These are phyloP conservation scores for Drosophila kohkoa DNA, from an alignment of 1,140 invertebrate species.

Conservation along the genomic window DNA sequence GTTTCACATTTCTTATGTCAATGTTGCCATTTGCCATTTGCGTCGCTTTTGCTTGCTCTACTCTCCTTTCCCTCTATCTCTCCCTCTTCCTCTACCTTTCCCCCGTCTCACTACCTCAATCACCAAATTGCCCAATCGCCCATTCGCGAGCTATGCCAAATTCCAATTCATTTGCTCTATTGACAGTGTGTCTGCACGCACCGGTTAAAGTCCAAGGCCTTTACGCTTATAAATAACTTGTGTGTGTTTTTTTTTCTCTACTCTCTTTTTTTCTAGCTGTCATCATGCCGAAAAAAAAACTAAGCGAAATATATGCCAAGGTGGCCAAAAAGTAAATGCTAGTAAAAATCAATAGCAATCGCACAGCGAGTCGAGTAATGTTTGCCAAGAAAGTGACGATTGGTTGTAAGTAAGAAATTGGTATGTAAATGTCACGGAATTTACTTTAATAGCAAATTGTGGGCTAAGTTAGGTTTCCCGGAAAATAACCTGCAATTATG, in stretches of 20 bases:
- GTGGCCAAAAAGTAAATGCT: constrained; percentile 50
- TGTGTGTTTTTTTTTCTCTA: constrained; percentile 50
- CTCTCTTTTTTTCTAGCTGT: constrained; percentile 16
- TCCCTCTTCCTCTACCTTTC: too few species aligned
- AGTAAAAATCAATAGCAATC: constrained; percentile 65
- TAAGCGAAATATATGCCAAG: constrained; percentile 58
- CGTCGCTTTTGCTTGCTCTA: constrained; percentile 11
- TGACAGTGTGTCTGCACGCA: constrained; percentile 76
- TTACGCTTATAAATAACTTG: constrained; percentile 63
- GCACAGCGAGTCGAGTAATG: constrained; percentile 23
- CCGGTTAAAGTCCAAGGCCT: constrained; percentile 60
- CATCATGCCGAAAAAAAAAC: constrained; percentile 39
- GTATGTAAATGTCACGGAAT: constrained; percentile 44
- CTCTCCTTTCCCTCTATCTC: constrained; percentile 3
- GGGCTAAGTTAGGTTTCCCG: not conserved
- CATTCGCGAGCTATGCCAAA: constrained; percentile 2
- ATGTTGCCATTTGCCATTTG: constrained; percentile 26
- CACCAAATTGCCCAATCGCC: not conserved
- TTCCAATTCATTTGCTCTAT: constrained; percentile 70
- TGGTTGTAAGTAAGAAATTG: constrained; percentile 21
- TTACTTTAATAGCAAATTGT: constrained; percentile 12
- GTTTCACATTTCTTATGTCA: constrained; percentile 27
- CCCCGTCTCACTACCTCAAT: too few species aligned
- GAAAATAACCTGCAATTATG: not conserved
- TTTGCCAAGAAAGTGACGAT: constrained; percentile 16